phyloP scores from a whole-genome alignment of 2,888 invertebrate species.

The Phyto melanocephala region DNA sequence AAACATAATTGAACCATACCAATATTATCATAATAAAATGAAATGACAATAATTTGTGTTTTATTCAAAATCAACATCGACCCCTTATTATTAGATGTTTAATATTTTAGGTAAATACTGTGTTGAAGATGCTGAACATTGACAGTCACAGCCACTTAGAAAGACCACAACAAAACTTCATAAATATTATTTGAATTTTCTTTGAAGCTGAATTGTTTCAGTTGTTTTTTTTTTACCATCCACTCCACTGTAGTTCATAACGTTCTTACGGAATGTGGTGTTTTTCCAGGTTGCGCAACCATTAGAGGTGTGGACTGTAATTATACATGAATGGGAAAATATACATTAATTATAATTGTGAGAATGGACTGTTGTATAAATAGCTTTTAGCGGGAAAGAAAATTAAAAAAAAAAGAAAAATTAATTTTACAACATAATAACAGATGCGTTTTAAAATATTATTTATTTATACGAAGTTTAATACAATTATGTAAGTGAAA shows the following conservation, averaged over 20 bases:
- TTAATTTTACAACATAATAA: background rate
- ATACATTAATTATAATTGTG: background rate
- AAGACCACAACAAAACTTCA: no score
- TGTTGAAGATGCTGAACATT: no score
- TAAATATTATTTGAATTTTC: no score
- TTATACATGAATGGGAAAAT: background rate
- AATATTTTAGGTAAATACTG: no score
- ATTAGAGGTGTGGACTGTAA: background rate
- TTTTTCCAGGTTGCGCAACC: background rate
- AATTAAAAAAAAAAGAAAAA: background rate
- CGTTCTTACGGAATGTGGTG: background rate
- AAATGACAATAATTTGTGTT: no score
- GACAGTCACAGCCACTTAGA: no score
- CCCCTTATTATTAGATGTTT: no score
- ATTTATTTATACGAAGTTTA: background rate
- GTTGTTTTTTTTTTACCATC: background rate
- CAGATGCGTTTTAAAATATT: background rate
- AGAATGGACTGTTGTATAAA: background rate
- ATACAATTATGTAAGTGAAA: no score
- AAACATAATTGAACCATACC: no score
- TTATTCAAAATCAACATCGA: no score
- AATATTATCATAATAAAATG: no score
- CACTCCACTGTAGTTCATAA: background rate
- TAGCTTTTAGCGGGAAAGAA: background rate
- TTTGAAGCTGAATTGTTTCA: no score